phyloP scores from a whole-genome alignment of 2,113 vertebrate genomes.

The Daphoenositta chrysoptera region DNA sequence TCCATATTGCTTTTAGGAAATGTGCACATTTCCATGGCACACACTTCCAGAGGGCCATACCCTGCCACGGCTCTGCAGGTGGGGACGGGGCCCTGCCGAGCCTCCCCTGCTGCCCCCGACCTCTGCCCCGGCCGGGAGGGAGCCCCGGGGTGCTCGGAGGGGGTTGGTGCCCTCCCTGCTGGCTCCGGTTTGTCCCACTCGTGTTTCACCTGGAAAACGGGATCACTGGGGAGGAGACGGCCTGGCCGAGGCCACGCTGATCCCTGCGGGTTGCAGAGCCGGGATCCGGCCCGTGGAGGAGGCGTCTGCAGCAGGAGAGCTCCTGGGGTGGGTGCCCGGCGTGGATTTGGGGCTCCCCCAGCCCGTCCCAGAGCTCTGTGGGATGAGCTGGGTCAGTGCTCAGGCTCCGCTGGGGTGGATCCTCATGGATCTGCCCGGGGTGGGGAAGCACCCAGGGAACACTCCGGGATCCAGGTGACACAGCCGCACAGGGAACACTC shows the following conservation, averaged over 20 bases:
- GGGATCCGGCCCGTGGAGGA: accelerated
- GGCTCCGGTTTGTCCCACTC: accelerated
- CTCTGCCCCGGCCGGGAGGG: accelerated
- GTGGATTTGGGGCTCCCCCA: accelerated
- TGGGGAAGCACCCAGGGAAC: not conserved
- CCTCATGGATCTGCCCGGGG: accelerated
- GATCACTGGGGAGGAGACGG: accelerated
- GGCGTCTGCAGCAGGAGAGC: not conserved
- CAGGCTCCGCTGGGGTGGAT: accelerated
- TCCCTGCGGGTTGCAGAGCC: accelerated
- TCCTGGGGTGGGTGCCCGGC: not conserved
- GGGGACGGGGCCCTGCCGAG: not conserved
- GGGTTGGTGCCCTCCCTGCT: accelerated
- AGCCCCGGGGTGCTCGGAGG: accelerated
- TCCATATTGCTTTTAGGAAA: slow-evolving; percentile 72
- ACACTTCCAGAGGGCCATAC: slow-evolving; percentile 61
- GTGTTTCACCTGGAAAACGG: too few relatives aligned
- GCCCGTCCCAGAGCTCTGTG: not conserved
- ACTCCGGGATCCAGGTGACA: not conserved
- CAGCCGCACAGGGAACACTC: accelerated
- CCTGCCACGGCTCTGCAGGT: slow-evolving; percentile 57
- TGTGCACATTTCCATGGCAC: slow-evolving; percentile 62
- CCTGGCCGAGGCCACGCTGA: accelerated
- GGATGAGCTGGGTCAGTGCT: not conserved
- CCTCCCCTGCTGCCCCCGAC: accelerated